Percentiles rank a stretch among this genome's conserved stretches.
phyloP scores from a whole-genome alignment of 2,888 invertebrate genomes.

The Calliphora vomitoria region DNA sequence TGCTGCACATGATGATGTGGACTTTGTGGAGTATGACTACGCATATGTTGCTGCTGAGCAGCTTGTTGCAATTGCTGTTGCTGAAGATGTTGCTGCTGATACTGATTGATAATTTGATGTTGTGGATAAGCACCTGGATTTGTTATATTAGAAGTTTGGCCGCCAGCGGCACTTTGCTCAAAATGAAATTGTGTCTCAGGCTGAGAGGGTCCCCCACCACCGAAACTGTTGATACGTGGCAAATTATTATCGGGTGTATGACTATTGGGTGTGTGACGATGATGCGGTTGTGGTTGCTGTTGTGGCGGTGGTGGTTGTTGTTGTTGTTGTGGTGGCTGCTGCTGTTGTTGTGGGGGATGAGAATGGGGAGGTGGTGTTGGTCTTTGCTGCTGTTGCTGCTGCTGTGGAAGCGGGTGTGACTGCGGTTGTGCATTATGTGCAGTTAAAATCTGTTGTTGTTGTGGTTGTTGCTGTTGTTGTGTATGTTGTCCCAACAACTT shows the following conservation, averaged over 20 bases:
- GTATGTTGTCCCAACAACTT: slow-evolving; percentile 80
- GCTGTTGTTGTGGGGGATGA: slow-evolving; percentile 67
- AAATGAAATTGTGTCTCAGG: slow-evolving; percentile 82
- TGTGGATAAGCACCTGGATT: slow-evolving; percentile 81
- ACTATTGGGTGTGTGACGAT: slow-evolving; percentile 80
- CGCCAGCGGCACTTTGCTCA: slow-evolving; percentile 77
- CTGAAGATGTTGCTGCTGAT: slow-evolving; percentile 81
- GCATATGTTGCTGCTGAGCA: slow-evolving; percentile 78
- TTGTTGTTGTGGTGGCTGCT: slow-evolving; percentile 62
- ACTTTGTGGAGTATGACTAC: slow-evolving; percentile 79
- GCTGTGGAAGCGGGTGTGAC: slow-evolving; percentile 76
- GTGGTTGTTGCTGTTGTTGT: slow-evolving; percentile 77
- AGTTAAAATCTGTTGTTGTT: slow-evolving; percentile 74
- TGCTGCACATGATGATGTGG: slow-evolving; percentile 80
- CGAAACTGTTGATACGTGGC: slow-evolving; percentile 82
- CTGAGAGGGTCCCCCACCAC: slow-evolving; percentile 72
- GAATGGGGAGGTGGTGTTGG: slow-evolving; percentile 74
- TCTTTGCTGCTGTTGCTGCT: slow-evolving; percentile 77
- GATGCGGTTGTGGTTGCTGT: slow-evolving; percentile 75
- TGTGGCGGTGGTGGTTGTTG: slow-evolving; percentile 57
- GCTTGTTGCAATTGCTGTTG: slow-evolving; percentile 77
- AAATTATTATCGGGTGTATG: slow-evolving; percentile 80
- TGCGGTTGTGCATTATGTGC: slow-evolving; percentile 70
- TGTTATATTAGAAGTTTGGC: slow-evolving; percentile 69
- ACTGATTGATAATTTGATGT: slow-evolving; percentile 82